Evolutionary conservation across 2,888 invertebrate genomes (phyloP), one percentile per base, ranked within the genome.

Genomic region (Cantharis rustica): DNA sequence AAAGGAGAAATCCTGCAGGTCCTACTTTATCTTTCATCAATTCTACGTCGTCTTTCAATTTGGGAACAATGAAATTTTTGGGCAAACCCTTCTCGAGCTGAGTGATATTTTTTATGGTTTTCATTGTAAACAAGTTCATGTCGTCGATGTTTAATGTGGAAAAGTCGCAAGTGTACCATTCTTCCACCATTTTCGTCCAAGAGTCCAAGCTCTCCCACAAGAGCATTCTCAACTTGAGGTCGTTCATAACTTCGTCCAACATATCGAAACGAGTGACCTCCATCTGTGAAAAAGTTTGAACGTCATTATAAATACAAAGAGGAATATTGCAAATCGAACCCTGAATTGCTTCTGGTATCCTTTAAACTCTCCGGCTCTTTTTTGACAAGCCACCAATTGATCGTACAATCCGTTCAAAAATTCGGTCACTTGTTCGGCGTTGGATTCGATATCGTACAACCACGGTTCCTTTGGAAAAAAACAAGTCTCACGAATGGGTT

Each of bases 81-180:
- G 96, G 96, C 26, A 98, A 85, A 16, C 95, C 95, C 86, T 96
- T 96, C 84, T 96, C 96, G 70, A 97, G 89, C 89, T 93, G 95
- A 85, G 90, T 91, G 84, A 93, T 93, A 86, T 92, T 94, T 89
- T 92, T 96, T 85, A 92, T 89, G 87, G 91, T 95, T 87, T 90
- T 93, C 82, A 88, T 92, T 81, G 90, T 93, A 82, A 89, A 91
- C 71, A 90, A 90, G 84, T 89, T 90, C 88, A 97, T 92, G 0
- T 95, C 93, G 16, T 95, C 95, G 0, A 95, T 90, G 82, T 94
- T 92, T 23, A 97, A 87, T 0, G 90, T 89, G 73, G 90, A 88
- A 83, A 94, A 94, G 1, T 92, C 91, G 3, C 85, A 89, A 71
- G 90, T 82, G 72, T 91, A 92, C 96, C 96, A 96, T 64, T 90